These are phyloP conservation scores for Pithys albifrons DNA, from an alignment of 2,113 vertebrate genomes.

Conservation along the genomic window DNA sequence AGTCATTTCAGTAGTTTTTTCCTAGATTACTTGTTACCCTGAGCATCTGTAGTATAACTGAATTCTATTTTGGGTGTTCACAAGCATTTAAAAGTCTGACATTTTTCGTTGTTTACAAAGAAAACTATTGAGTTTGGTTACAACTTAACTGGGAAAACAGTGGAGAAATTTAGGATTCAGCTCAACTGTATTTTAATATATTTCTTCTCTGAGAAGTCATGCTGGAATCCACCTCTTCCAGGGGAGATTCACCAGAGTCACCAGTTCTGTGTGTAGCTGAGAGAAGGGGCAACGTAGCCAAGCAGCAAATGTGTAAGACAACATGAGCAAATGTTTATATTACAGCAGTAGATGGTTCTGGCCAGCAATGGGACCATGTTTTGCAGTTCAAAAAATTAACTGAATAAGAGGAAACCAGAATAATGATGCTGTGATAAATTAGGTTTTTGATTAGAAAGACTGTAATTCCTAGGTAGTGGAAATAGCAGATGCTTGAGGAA, in stretches of 20 bases:
- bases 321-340: neutral
- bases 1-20: neutral
- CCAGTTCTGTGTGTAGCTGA: neutral
- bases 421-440: neutral
- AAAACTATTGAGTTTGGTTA: neutral
- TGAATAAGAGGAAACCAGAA: neutral
- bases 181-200: neutral
- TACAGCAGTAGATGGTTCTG: neutral
- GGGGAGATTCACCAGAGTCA: neutral
- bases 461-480: neutral
- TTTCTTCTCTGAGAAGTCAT: neutral
- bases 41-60: neutral
- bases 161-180: neutral
- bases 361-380: neutral
- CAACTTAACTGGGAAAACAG: neutral
- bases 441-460: neutral
- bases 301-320: neutral
- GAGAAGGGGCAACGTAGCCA: neutral
- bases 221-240: neutral
- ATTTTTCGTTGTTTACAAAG: neutral
- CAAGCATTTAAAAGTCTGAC: neutral
- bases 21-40: neutral
- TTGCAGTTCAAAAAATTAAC: neutral
- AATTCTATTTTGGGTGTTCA: neutral
- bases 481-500: slow-evolving; percentile 33